Evolutionary conservation across 1,140 invertebrate species (phyloP).

Genomic region (Plodia interpunctella): DNA sequence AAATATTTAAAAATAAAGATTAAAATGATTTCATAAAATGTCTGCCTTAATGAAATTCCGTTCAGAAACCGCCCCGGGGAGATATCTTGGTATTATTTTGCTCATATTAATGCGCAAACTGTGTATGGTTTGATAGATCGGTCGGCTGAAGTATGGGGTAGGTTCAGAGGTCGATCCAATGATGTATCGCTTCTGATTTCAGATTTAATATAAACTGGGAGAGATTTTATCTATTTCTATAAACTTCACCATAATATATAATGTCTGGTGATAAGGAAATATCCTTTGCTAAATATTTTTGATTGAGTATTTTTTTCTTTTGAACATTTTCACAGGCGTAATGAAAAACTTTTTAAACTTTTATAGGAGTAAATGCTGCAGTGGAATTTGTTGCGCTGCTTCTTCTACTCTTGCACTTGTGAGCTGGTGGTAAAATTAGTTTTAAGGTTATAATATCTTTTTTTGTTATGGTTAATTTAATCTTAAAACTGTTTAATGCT

Average conservation of each 20-base stretch:
- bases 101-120: conserved; percentile 29
- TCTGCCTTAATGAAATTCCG: neutral
- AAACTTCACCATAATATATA: neutral
- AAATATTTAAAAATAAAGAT: too few relatives aligned
- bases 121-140: conserved; percentile 34
- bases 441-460: too few relatives aligned
- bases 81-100: conserved; percentile 25
- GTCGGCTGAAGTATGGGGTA: conserved; percentile 10
- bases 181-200: conserved; percentile 21
- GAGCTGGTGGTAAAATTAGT: too few relatives aligned
- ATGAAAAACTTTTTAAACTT: too few relatives aligned
- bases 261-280: neutral
- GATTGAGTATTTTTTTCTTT: neutral
- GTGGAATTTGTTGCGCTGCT: too few relatives aligned
- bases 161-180: conserved; percentile 16
- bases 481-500: too few relatives aligned
- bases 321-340: too few relatives aligned
- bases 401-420: too few relatives aligned
- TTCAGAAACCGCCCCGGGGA: conserved; percentile 8
- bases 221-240: neutral
- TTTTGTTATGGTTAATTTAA: too few relatives aligned
- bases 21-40: neutral
- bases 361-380: too few relatives aligned
- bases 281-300: neutral
- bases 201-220: neutral